Base-by-base conservation (phyloP, 2,888 invertebrate genomes). In the Rhynchonema sp. region DNA sequence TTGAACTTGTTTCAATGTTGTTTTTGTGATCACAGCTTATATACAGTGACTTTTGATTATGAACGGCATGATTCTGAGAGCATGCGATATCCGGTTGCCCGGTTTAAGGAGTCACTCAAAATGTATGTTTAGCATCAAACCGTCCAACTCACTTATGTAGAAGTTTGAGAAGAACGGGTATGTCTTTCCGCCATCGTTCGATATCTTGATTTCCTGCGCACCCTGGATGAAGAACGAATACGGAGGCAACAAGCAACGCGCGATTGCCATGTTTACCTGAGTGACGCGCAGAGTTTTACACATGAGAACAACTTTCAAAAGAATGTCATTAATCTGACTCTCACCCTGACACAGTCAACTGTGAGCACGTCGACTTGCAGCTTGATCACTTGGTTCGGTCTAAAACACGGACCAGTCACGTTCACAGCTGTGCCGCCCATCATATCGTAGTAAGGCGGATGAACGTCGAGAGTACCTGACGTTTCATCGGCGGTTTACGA, bases 351-450 rank as follows among this genome's bases (percentile, higher is more conserved):
- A 27, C 57, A 57, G n/a, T 46, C 28, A n/a, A 38, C 20, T 1
- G 60, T 58, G 23, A 55, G 30, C 46, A 55, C 26, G 38, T 59
- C 61, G 30, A 57, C 46, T 53, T 58, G 84, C 1, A 54, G 84
- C 83, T 59, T 82, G 57, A 92, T 82, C 65, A 84, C 81, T 66
- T 85, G 83, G 1, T 78, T 78, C 0, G 80, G 80, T 64, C 82
- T 80, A 73, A 91, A 89, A 73, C 94, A 96, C 1, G 91, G 90
- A 0, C 94, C 94, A 0, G 92, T 90, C 62, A 96, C 86, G 72
- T 94, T 92, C 38, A 96, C 87, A 60, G 91, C 83, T 0, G 89
- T 88, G 1, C 94, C 94, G 3, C 96, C 96, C 64, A 94, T 78
- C 92, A 96, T 92, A 74, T 88, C 89, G 2, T 30, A 59, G 23